phyloP scores from a whole-genome alignment of 2,113 vertebrate species.

The Galbula dea region DNA sequence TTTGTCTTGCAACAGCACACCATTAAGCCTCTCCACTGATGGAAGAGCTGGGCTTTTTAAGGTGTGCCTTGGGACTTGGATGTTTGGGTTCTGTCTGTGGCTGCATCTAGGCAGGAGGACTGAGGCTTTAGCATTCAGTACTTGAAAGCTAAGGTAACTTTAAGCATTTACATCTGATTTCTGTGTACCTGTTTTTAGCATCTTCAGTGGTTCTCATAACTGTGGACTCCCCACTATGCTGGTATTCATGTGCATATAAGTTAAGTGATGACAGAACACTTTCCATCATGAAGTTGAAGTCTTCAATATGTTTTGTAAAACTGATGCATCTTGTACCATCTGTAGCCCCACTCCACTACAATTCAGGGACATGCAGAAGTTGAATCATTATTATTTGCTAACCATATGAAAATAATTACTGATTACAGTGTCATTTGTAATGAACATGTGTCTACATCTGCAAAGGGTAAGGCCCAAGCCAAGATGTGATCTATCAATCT shows the following conservation, averaged over 20 bases:
- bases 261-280: conserved; percentile 49
- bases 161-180: not conserved
- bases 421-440: conserved; percentile 36
- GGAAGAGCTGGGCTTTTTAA: not conserved
- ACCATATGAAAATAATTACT: conserved; percentile 40
- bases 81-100: not conserved
- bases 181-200: not conserved
- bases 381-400: conserved; percentile 39
- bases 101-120: not conserved
- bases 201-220: not conserved
- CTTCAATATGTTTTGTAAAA: conserved; percentile 54
- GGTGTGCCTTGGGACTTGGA: not conserved
- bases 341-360: conserved; percentile 35
- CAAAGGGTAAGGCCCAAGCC: conserved; percentile 7
- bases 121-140: not conserved
- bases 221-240: not conserved
- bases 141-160: not conserved
- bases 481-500: not conserved
- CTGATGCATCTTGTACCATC: conserved; percentile 31
- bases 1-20: not conserved
- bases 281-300: conserved; percentile 20
- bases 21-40: not conserved
- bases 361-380: conserved; percentile 29
- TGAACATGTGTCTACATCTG: not conserved
- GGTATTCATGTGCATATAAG: not conserved